phyloP scores from a whole-genome alignment of 2,113 vertebrate species.

The Cricetomys ansorgei region DNA sequence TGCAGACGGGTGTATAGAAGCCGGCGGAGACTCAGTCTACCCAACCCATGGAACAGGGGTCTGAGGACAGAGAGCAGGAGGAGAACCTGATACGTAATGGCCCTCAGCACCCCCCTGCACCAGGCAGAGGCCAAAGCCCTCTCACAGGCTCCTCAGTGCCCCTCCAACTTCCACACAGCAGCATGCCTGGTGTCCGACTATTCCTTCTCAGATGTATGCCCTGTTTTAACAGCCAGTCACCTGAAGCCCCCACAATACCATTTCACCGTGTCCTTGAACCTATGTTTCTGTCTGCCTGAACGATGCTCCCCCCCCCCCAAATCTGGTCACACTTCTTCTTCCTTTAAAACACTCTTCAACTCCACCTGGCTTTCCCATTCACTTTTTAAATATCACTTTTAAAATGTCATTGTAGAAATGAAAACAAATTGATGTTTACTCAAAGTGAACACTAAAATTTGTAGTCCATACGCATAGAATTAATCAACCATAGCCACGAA shows the following conservation, averaged over 20 bases:
- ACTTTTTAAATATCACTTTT: background rate
- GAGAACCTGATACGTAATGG: no score
- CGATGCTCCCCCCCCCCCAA: background rate
- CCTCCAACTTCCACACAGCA: background rate
- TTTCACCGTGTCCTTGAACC: background rate
- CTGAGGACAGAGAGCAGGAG: background rate
- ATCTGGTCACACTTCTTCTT: background rate
- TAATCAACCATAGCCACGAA: background rate
- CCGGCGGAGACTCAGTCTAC: background rate
- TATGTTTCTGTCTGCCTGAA: background rate
- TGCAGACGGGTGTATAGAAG: background rate
- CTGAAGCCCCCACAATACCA: no score
- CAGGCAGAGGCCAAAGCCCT: background rate
- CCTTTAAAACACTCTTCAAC: background rate
- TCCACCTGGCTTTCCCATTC: background rate
- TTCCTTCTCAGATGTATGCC: constrained; percentile 11
- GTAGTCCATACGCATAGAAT: background rate
- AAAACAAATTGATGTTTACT: background rate
- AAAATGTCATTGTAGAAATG: background rate
- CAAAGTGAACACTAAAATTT: background rate
- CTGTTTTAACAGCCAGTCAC: background rate
- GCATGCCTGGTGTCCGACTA: background rate
- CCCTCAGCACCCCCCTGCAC: background rate
- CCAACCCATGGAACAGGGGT: background rate
- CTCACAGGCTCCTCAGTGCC: background rate